Evolutionary conservation across 2,113 vertebrate genomes (phyloP), one percentile per base, ranked within the genome.

Genomic region (Oncorhynchus gorbuscha): DNA sequence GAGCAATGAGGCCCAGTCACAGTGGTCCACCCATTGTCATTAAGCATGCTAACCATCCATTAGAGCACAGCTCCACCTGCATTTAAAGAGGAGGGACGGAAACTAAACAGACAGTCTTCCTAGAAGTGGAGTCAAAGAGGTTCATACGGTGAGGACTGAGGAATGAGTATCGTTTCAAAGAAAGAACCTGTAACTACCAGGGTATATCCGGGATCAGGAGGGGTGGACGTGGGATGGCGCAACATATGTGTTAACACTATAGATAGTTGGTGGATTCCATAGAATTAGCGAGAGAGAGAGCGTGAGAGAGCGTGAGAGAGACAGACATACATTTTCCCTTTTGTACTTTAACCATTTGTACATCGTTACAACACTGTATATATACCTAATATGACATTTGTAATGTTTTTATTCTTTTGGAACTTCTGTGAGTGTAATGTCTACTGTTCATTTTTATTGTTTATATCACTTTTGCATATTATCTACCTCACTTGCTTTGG

Each of bases 151-250:
- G 16, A 62, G 59, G 20, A 62, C 14, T 55, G 22, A 59, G 16
- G n/a, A 62, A 3, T 83, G 83, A 79, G 77, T 77, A 84, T 51
- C 13, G n/a, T 75, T 83, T 67, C 64, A 76, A 24, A 18, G 77
- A 83, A 83, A 67, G 22, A 61, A 14, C 1, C n/a, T 61, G 59
- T 61, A 51, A 51, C 49, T 20, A 58, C 59, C 20, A n/a, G 20
- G 49, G 14, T 4, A 22, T 61, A 61, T 61, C 35, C 2, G 35
- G 8, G 35, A 39, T 22, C 18, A 61, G 59, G 5, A 61, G 20
- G 59, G n/a, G 6, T 6, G 59, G 59, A 20, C 0, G 35, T 13
- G 32, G n/a, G 5, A 45, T 22, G 32, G 32, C n/a, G 39, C 20
- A n/a, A 22, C 1, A 39, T 39, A 39, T 7, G 7, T 39, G 35